Percentiles rank a stretch among this genome's conserved stretches.
Conservation (phyloP, 2,888 invertebrate genomes). For the Drosophila kanekoi region DNA sequence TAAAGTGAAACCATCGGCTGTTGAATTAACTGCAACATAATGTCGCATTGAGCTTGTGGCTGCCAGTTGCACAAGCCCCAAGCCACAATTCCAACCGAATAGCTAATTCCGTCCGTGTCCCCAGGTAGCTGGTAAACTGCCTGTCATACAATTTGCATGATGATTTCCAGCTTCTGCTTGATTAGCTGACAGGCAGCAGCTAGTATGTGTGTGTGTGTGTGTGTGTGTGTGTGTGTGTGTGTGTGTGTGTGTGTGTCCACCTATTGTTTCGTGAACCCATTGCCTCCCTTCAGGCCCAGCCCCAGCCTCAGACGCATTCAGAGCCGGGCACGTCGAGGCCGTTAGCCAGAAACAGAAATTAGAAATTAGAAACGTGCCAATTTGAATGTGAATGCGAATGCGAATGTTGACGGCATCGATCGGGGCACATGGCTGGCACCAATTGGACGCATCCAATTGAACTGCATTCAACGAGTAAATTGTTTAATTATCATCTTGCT, state of each 20-base stretch:
- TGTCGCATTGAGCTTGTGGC: background rate
- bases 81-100: conserved; percentile 1
- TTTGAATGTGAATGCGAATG: conserved; percentile 30
- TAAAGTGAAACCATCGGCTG: background rate
- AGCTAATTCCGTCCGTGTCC: conserved; percentile 18
- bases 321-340: conserved; percentile 35
- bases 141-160: conserved; percentile 44
- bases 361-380: conserved; percentile 54
- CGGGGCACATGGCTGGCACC: conserved; percentile 17
- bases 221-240: background rate
- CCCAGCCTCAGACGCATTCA: background rate
- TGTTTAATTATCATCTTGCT: conserved; percentile 60
- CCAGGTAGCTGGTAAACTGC: conserved; percentile 2
- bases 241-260: background rate
- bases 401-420: conserved; percentile 16
- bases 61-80: background rate
- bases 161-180: conserved; percentile 14
- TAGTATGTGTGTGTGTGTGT: background rate
- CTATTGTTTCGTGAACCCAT: background rate
- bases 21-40: conserved; percentile 6
- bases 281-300: background rate
- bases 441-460: conserved; percentile 40
- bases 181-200: conserved; percentile 29
- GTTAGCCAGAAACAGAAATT: conserved; percentile 14
- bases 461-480: conserved; percentile 47